These are phyloP conservation scores for Heliothis virescens DNA, from an alignment of 1,140 invertebrate genomes.

Conservation along the genomic window DNA sequence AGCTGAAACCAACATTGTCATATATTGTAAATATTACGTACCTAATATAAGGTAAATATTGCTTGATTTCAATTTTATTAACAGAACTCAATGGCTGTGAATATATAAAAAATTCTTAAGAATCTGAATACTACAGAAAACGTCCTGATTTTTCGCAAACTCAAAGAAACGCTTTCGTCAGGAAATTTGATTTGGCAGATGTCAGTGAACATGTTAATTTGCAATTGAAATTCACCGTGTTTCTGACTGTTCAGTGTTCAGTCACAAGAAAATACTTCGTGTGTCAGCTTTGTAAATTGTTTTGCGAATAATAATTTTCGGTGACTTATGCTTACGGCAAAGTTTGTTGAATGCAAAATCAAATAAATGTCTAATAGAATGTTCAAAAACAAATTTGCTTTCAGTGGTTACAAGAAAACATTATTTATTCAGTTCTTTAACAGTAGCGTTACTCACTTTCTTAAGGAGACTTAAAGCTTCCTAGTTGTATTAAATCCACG, in stretches of 20 bases:
- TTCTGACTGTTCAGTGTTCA: slow-evolving; percentile 1
- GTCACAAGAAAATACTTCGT: not conserved
- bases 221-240: slow-evolving; percentile 26
- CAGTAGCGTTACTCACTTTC: no score
- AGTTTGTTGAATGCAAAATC: not conserved
- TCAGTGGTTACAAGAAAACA: no score
- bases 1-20: no score
- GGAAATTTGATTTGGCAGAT: slow-evolving; percentile 36
- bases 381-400: no score
- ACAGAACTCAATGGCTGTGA: no score
- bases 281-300: slow-evolving; percentile 6
- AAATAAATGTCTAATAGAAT: not conserved
- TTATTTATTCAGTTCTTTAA: no score
- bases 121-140: not conserved
- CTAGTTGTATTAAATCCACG: no score
- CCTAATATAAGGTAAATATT: no score
- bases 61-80: no score
- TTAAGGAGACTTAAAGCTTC: no score
- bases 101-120: no score
- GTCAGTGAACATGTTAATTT: slow-evolving; percentile 30
- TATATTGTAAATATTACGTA: no score
- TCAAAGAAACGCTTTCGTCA: not conserved
- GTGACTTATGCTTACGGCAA: not conserved
- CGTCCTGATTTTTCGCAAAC: not conserved
- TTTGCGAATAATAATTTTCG: not conserved